A percentile compares a stretch with the other conserved stretches of the same genome.
phyloP scores from a whole-genome alignment of 2,113 vertebrate species.

The Psettodes erumei region DNA sequence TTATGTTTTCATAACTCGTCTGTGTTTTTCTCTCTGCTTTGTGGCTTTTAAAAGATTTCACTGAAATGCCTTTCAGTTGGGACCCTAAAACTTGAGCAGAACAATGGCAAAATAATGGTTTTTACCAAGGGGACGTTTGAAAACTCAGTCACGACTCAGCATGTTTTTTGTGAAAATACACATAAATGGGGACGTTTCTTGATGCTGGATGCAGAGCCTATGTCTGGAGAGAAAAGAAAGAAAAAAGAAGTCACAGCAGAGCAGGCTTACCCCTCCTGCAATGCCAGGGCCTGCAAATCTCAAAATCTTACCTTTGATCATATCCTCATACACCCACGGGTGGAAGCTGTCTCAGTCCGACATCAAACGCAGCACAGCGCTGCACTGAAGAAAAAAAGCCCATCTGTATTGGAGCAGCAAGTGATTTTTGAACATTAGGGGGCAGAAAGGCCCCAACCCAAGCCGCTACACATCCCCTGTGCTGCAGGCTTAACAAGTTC shows the following conservation, averaged over 20 bases:
- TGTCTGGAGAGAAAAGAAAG: conserved; percentile 5
- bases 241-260: conserved; percentile 13
- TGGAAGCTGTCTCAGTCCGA: conserved; percentile 38
- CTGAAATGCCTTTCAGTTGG: too few species aligned
- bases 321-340: conserved; percentile 12
- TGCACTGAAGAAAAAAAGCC: conserved; percentile 8
- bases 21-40: background rate
- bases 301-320: conserved; percentile 48
- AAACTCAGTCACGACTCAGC: background rate
- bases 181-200: background rate
- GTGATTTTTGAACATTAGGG: background rate
- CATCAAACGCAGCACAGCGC: conserved; percentile 44
- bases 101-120: background rate
- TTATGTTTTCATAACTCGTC: too few species aligned
- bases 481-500: background rate
- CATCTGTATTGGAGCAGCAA: background rate
- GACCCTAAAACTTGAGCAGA: too few species aligned
- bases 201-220: background rate
- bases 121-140: background rate
- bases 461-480: background rate
- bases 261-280: conserved; percentile 9
- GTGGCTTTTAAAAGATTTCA: background rate
- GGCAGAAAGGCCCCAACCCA: conserved; percentile 10
- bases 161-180: too few species aligned
- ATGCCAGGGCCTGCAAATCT: conserved; percentile 23